Percentiles rank a stretch among this genome's conserved stretches.
These are phyloP conservation scores for Poliocrania exsul DNA, from an alignment of 2,797 vertebrate genomes.

Conservation along the genomic window DNA sequence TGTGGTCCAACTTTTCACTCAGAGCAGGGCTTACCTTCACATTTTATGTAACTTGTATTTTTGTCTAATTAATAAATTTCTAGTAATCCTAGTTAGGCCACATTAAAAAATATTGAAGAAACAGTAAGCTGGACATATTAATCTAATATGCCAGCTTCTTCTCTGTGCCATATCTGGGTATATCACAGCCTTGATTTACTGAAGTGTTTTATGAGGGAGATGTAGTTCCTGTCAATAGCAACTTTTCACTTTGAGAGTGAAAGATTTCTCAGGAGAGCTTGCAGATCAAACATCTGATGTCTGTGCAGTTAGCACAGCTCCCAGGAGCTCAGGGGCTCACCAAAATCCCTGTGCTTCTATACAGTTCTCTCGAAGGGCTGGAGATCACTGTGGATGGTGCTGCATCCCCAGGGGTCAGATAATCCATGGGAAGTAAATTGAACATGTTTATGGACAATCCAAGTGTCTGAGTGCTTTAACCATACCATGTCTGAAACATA, in stretches of 20 bases:
- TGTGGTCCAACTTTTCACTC: not conserved
- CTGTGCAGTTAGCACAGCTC: not conserved
- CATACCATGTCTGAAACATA: not conserved
- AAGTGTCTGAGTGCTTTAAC: not conserved
- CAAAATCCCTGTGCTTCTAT: not conserved
- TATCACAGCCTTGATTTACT: not conserved
- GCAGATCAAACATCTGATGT: not conserved
- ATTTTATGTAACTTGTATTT: not conserved
- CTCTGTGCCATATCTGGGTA: not conserved
- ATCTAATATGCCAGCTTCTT: not conserved
- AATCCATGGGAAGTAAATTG: not conserved
- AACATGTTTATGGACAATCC: not conserved
- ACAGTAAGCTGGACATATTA: not conserved
- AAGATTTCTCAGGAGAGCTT: not conserved
- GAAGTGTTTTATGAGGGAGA: not conserved
- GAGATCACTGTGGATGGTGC: not conserved
- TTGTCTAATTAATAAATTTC: not conserved
- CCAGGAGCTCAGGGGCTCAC: not conserved
- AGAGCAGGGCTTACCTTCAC: not conserved
- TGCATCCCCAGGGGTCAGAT: not conserved
- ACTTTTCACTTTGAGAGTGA: not conserved
- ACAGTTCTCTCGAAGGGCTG: not conserved
- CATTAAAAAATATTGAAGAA: not conserved
- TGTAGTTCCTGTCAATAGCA: not conserved
- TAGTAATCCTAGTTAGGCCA: not conserved